Evolutionary conservation across 2,888 invertebrate species (phyloP).

Genomic region (Belgica antarctica): DNA sequence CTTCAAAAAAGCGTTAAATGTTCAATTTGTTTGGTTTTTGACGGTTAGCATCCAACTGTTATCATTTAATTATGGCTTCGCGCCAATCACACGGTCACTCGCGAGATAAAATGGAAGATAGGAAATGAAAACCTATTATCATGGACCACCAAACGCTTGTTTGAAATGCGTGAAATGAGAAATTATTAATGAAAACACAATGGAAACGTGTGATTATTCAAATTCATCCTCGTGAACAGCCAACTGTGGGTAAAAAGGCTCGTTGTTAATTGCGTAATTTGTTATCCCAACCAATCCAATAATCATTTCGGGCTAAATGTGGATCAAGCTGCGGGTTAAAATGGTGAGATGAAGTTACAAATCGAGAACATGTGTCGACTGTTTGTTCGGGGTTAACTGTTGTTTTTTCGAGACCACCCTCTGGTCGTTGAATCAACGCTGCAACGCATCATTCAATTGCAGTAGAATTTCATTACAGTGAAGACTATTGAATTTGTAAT

Average conservation of each 20-base stretch:
- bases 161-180: constrained; percentile 43
- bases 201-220: constrained; percentile 33
- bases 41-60: constrained; percentile 42
- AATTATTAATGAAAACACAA: constrained; percentile 25
- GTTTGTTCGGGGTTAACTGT: constrained; percentile 32
- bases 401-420: constrained; percentile 36
- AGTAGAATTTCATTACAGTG: too few species aligned
- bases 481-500: too few species aligned
- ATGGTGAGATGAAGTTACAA: not conserved
- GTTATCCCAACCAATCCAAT: not conserved
- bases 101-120: not conserved
- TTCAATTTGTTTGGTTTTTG: too few species aligned
- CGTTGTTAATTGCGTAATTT: constrained; percentile 20
- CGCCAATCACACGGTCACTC: constrained; percentile 7
- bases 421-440: constrained; percentile 4
- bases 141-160: constrained; percentile 37
- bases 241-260: not conserved
- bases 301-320: not conserved
- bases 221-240: constrained; percentile 2
- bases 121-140: constrained; percentile 6
- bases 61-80: constrained; percentile 40
- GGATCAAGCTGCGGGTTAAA: not conserved
- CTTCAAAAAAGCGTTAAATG: not conserved
- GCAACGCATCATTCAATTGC: too few species aligned
- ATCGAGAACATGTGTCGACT: constrained; percentile 40